Percentiles rank a stretch among this genome's conserved stretches.
Evolutionary conservation across 1,140 invertebrate genomes (phyloP).

Genomic region (Lithobius niger): DNA sequence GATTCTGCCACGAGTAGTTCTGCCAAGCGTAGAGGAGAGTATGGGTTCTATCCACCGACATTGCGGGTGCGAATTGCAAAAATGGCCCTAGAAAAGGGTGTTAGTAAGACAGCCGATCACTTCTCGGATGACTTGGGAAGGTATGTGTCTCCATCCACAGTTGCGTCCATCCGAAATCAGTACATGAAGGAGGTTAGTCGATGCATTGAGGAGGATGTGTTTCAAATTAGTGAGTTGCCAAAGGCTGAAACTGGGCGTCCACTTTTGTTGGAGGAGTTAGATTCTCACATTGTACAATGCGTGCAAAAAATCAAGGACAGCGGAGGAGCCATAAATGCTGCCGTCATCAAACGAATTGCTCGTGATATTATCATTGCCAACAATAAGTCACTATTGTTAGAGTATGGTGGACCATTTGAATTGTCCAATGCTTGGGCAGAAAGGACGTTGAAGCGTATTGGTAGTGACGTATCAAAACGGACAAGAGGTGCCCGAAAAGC

Average conservation of each 20-base stretch:
- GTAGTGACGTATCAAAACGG: neutral
- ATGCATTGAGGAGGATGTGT: neutral
- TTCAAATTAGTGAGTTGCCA: neutral
- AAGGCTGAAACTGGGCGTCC: slow-evolving; percentile 2
- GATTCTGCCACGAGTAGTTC: neutral
- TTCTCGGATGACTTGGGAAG: slow-evolving; percentile 4
- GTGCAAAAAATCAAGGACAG: slow-evolving; percentile 4
- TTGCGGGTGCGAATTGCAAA: neutral
- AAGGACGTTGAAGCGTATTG: neutral
- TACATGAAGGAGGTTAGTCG: slow-evolving; percentile 3
- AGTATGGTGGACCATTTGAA: slow-evolving; percentile 5
- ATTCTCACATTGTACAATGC: slow-evolving; percentile 7
- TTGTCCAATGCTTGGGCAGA: slow-evolving; percentile 7
- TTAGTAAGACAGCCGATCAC: slow-evolving; percentile 4
- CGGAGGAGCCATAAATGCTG: slow-evolving; percentile 3
- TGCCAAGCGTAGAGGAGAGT: slow-evolving; percentile 1
- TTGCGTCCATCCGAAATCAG: slow-evolving; percentile 6
- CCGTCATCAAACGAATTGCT: slow-evolving; percentile 3
- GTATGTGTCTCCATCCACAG: slow-evolving; percentile 4
- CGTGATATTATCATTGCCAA: slow-evolving; percentile 1
- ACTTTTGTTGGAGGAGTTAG: slow-evolving; percentile 4
- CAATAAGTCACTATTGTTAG: slow-evolving; percentile 1
- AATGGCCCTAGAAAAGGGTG: slow-evolving; percentile 4
- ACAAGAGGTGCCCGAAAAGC: neutral
- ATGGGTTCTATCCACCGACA: slow-evolving; percentile 6